Evolutionary conservation across 2,888 invertebrate species (phyloP), one percentile per base, ranked within the genome.

Genomic region (Aphidius colemani): DNA sequence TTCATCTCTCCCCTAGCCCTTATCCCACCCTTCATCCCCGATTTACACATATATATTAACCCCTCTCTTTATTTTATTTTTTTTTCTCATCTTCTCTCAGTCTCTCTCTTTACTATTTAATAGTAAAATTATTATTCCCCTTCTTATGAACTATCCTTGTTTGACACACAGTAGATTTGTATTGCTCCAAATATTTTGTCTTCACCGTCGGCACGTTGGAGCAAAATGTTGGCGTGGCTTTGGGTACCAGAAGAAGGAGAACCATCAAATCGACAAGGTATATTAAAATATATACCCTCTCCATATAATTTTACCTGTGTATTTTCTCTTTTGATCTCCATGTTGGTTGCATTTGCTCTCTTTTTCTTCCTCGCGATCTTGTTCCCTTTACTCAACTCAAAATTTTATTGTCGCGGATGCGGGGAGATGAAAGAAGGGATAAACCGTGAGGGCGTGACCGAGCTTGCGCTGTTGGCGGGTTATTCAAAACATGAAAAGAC

Each of bases 391-490:
- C 30, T 5, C 30, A 30, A 18, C 13, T 18, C 13, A 18, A 18
- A 30, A 30, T 30, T 30, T 30, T 30, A 30, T 30, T 30, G 30
- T 30, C 30, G 30, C 30, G 30, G 5, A 5, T 30, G 3, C 30
- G 30, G 30, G 1, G 30, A 30, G 5, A 30, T 30, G 3, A 30
- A 30, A 30, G 30, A 30, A 30, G 30, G 30, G 30, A 30, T 30
- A 61, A 45, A 63, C 57, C 48, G 62, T 69, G 72, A 72, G 30
- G 30, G 71, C 70, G 74, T 67, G 69, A 68, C 69, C 66, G 5
- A 30, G 30, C 59, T 53, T 61, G 62, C 45, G 63, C 66, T 64
- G 69, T 69, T 73, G 72, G 73, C 71, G 73, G 71, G 66, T 67
- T 69, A 66, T 62, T 61, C 5, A 30, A 1, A 30, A 30, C 30